Base-by-base conservation (phyloP, 2,888 invertebrate genomes). In the Heteromurus nitidus region DNA sequence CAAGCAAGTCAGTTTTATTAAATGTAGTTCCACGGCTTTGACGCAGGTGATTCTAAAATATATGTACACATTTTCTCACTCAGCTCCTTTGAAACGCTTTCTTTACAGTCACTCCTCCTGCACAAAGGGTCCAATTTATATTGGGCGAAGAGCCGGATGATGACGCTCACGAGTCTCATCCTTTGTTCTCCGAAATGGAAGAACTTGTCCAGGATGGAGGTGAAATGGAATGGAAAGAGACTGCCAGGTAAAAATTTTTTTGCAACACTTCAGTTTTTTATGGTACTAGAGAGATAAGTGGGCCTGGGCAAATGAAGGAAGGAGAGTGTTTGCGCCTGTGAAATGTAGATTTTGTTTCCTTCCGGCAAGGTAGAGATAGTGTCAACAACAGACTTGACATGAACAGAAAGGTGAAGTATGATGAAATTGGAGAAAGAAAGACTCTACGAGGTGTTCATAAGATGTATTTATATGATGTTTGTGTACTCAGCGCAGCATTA, bases 121-220 rank as follows among this genome's bases (percentile, higher is more conserved):
- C 97, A 69, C 97, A 99, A 90, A 92, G 98, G 88, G 98, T 99
- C 69, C 98, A 98, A 91, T 98, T 97, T 89, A 96, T 99, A 88
- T 92, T 99, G 79, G 98, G 97, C 36, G 97, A 98, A 91, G 97
- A 97, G 88, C 93, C 95, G 84, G 95, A 95, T 88, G 95, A 96
- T 90, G 93, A 92, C 85, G 90, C 92, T 44, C 93, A 95, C 89
- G 94, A 95, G 89, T 94, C 95, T 7, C 98, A 97, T 90, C 96
- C 97, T 0, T 91, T 99, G 44, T 99, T 99, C 91, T 97, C 97
- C 73, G 99, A 99, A 91, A 97, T 99, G 96, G 98, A 96, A 88
- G 97, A 97, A 88, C 92, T 99, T 88, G 94, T 95, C 84, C 93
- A 92, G 88, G 93, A 93, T 28, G 94, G 94, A 58, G 95, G 95